phyloP scores from a whole-genome alignment of 2,113 vertebrate genomes.

The Podarcis raffonei region DNA sequence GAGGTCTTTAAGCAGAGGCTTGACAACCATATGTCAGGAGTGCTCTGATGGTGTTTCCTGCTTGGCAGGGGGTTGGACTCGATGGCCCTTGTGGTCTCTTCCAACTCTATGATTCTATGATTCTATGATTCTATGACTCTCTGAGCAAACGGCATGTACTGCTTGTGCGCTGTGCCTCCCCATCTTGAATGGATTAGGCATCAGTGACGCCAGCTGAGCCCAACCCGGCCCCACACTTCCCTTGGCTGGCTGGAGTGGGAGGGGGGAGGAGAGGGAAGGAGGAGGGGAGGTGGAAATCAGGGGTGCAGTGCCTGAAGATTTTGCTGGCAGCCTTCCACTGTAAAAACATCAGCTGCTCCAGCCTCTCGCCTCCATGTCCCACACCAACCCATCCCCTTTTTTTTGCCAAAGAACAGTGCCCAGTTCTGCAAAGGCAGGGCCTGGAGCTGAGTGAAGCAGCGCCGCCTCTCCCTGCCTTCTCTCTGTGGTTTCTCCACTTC shows the following conservation, averaged over 20 bases:
- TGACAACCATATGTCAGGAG: too few relatives aligned
- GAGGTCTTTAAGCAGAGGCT: too few relatives aligned
- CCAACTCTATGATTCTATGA: too few relatives aligned
- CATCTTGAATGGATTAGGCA: constrained; percentile 46
- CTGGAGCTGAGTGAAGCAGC: not conserved
- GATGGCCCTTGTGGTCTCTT: too few relatives aligned
- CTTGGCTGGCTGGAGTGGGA: constrained; percentile 8
- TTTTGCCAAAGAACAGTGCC: constrained; percentile 5
- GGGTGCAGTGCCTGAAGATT: constrained; percentile 30
- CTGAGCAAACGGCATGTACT: not conserved
- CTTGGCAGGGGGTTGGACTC: too few relatives aligned
- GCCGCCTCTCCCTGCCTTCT: not conserved
- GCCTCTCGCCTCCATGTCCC: not conserved
- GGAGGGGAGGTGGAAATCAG: not conserved
- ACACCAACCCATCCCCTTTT: not conserved
- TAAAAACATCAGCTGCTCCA: constrained; percentile 31
- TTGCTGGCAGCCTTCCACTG: constrained; percentile 19
- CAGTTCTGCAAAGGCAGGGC: not conserved
- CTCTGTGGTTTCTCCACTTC: constrained; percentile 3
- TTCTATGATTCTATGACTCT: too few relatives aligned
- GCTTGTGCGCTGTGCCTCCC: constrained; percentile 27
- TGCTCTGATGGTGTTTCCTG: too few relatives aligned
- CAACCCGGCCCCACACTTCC: constrained; percentile 31
- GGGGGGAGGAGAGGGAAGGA: not conserved
- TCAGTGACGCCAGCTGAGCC: constrained; percentile 27